Percentiles rank a stretch among this genome's conserved stretches.
These are phyloP conservation scores for Nannobrachium achirus DNA, from an alignment of 2,113 vertebrate species.

Conservation along the genomic window DNA sequence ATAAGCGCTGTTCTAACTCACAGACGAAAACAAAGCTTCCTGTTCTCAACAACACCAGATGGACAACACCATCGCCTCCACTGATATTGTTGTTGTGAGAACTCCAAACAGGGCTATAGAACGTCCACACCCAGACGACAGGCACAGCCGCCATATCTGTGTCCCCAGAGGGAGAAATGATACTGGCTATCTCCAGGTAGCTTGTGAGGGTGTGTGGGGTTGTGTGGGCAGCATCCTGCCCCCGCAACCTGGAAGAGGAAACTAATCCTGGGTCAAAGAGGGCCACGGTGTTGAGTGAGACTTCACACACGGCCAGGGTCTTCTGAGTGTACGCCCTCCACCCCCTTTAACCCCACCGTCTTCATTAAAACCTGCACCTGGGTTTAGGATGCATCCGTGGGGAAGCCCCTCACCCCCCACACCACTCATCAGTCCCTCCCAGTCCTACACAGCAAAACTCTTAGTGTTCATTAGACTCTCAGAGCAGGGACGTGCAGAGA, in stretches of 20 bases:
- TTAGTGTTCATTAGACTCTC: no score
- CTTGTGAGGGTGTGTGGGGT: neutral
- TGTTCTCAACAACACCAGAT: slow-evolving; percentile 56
- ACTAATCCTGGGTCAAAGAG: slow-evolving; percentile 79
- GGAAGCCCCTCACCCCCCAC: slow-evolving; percentile 59
- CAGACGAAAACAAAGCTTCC: slow-evolving; percentile 42
- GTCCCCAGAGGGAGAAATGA: slow-evolving; percentile 65
- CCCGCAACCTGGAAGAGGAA: slow-evolving; percentile 77
- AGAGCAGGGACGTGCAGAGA: no score
- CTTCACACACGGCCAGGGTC: slow-evolving; percentile 62
- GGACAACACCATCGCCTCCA: slow-evolving; percentile 21
- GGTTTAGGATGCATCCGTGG: slow-evolving; percentile 56
- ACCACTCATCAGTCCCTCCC: slow-evolving; percentile 2
- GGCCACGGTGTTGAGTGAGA: slow-evolving; percentile 78
- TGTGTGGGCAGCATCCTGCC: slow-evolving; percentile 62
- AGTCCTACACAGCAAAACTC: neutral
- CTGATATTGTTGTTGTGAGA: slow-evolving; percentile 49
- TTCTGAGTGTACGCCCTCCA: slow-evolving; percentile 45
- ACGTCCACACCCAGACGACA: slow-evolving; percentile 35
- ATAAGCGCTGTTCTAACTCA: no score
- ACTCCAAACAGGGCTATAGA: slow-evolving; percentile 58
- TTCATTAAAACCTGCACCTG: slow-evolving; percentile 81
- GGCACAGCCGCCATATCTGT: slow-evolving; percentile 47
- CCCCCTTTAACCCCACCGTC: slow-evolving; percentile 46
- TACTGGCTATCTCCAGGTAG: slow-evolving; percentile 68